Evolutionary conservation across 2,113 vertebrate genomes (phyloP).

Genomic region (Ammodytes marinus): DNA sequence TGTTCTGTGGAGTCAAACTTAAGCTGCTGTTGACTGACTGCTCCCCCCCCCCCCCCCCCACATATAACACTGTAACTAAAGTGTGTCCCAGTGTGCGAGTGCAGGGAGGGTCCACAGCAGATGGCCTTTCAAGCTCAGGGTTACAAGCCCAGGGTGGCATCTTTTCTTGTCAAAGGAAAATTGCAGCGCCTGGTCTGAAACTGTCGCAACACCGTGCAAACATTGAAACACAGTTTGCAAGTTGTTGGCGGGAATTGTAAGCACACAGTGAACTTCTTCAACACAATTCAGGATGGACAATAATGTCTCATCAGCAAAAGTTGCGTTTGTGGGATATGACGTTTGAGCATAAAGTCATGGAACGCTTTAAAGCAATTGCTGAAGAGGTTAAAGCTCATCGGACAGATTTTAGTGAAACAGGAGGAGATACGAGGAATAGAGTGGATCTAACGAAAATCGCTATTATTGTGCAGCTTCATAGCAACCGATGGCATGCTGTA

Average conservation of each 20-base stretch:
- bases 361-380: slow-evolving; percentile 3
- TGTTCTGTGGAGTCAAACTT: slow-evolving; percentile 56
- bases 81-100: slow-evolving; percentile 31
- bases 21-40: slow-evolving; percentile 64
- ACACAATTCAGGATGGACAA: not conserved
- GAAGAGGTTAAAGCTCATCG: slow-evolving; percentile 12
- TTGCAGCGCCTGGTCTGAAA: slow-evolving; percentile 17
- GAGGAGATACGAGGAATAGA: slow-evolving; percentile 17
- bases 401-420: slow-evolving; percentile 5
- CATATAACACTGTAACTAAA: slow-evolving; percentile 44
- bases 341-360: not conserved
- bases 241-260: slow-evolving; percentile 1
- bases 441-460: not conserved
- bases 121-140: slow-evolving; percentile 40
- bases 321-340: not conserved
- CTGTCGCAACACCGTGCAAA: not conserved
- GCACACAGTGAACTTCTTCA: not conserved
- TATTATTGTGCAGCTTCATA: slow-evolving; percentile 1
- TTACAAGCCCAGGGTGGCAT: not conserved
- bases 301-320: not conserved
- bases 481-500: slow-evolving; percentile 2
- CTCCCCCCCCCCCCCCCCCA: slow-evolving; percentile 5
- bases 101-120: slow-evolving; percentile 48
- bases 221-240: not conserved
- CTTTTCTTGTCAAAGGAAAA: slow-evolving; percentile 12